Evolutionary conservation across 2,888 invertebrate genomes (phyloP).

Genomic region (Ophioninae sp.): DNA sequence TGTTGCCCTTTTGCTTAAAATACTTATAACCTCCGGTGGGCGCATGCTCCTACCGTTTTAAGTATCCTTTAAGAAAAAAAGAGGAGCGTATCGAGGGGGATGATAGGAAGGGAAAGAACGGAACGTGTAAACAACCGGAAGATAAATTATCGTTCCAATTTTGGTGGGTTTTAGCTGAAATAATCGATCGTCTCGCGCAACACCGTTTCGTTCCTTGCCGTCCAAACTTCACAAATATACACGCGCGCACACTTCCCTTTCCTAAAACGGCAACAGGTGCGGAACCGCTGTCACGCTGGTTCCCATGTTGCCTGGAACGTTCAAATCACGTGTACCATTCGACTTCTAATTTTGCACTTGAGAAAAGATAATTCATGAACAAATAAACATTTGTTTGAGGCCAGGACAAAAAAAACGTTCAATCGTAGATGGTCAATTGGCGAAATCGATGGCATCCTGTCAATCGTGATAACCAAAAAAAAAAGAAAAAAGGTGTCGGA

Average conservation of each 20-base stretch:
- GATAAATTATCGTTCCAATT: constrained; percentile 73
- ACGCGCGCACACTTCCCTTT: constrained; percentile 2
- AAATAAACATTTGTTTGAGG: neutral
- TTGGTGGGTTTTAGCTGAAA: constrained; percentile 75
- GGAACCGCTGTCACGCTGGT: constrained; percentile 41
- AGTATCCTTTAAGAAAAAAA: neutral
- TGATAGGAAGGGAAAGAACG: neutral
- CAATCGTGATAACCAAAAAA: too few relatives aligned
- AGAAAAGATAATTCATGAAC: neutral
- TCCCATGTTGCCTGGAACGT: constrained; percentile 32
- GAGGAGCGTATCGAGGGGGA: neutral
- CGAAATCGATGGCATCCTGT: too few relatives aligned
- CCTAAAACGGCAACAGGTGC: constrained; percentile 59
- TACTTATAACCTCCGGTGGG: too few relatives aligned
- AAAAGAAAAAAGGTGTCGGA: too few relatives aligned
- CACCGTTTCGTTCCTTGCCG: constrained; percentile 28
- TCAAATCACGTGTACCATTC: constrained; percentile 20
- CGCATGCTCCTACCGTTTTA: too few relatives aligned
- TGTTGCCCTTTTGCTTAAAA: too few relatives aligned
- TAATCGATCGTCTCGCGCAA: constrained; percentile 73
- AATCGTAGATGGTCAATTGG: neutral
- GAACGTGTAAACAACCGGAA: constrained; percentile 16
- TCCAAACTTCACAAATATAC: constrained; percentile 23
- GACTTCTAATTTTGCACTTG: neutral
- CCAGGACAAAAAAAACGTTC: neutral